Base-by-base conservation (phyloP, 1,140 invertebrate genomes). In the Drosophila parabipectinata region DNA sequence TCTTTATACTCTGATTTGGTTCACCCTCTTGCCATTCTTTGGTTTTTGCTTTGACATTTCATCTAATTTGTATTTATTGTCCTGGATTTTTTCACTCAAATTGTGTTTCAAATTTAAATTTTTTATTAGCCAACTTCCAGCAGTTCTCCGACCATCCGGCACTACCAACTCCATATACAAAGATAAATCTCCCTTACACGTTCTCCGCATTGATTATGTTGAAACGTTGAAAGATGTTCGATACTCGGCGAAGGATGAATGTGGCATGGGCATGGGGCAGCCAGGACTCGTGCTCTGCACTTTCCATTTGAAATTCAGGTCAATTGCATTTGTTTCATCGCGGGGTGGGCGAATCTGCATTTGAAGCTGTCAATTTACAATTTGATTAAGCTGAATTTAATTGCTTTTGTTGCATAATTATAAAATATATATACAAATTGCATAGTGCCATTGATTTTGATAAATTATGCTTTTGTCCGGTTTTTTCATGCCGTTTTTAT, bases 41-140 rank as follows among this genome's bases (percentile, higher is more conserved):
- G 32, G 37, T 62, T 64, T 44, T 28, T 63, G 51, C 71, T 54
- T 53, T 69, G 62, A 78, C 82, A 79, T 78, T 79, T 76, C 74
- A 48, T 87, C 82, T 88, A 87, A 87, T 87, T 87, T 87, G 75
- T 87, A 87, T 87, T 87, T 87, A 87, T 87, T 82, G 71, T 76
- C 47, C 59, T 72, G 61, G 60, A 76, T 75, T 81, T 80, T 53
- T 52, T 55, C 59, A 59, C 39, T 68, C 50, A 82, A 87, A 78
- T 75, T 80, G 81, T 64, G 81, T 82, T 78, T 75, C 72, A 71
- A 85, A 87, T 87, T 87, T 82, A 76, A 83, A 87, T 87, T 72
- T 87, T 67, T 88, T 87, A 87, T 87, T 81, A 56, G 47, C 58
- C 26, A 9, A 3, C 5, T 26, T 28, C 26, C 26, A 28, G 26